Evolutionary conservation across 2,113 vertebrate species (phyloP).

Genomic region (Orientallactaga bullata): DNA sequence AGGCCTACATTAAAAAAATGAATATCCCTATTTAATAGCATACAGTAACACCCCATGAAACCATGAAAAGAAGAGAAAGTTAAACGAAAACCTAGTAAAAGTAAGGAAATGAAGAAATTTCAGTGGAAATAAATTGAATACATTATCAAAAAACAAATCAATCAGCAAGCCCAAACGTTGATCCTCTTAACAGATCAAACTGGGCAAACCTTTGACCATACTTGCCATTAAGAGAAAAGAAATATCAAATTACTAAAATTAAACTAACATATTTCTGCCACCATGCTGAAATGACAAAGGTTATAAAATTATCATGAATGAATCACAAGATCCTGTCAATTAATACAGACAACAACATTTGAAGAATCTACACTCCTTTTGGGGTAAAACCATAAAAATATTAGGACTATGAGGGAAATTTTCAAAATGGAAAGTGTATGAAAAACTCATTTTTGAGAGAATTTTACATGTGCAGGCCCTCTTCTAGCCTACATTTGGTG

Average conservation of each 20-base stretch:
- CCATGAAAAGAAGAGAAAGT: background rate
- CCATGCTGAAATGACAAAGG: background rate
- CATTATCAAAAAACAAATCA: background rate
- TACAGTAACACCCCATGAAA: background rate
- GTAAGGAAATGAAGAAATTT: background rate
- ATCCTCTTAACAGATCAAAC: background rate
- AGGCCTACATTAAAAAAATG: background rate
- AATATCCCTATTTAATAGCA: background rate
- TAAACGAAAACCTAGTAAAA: background rate
- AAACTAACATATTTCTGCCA: background rate
- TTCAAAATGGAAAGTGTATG: background rate
- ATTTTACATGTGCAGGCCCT: too few species aligned
- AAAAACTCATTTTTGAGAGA: too few species aligned
- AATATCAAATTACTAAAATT: background rate
- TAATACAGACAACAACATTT: background rate
- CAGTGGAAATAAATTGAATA: background rate
- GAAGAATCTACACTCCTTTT: background rate
- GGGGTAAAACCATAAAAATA: background rate
- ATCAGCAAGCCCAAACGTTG: background rate
- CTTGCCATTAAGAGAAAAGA: background rate
- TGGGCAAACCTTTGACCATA: background rate
- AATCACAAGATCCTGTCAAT: background rate
- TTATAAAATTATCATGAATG: too few species aligned
- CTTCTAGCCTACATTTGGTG: too few species aligned
- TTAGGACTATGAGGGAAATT: slow-evolving; percentile 1